phyloP scores from a whole-genome alignment of 2,113 vertebrate species.

The Leuciscus idus region DNA sequence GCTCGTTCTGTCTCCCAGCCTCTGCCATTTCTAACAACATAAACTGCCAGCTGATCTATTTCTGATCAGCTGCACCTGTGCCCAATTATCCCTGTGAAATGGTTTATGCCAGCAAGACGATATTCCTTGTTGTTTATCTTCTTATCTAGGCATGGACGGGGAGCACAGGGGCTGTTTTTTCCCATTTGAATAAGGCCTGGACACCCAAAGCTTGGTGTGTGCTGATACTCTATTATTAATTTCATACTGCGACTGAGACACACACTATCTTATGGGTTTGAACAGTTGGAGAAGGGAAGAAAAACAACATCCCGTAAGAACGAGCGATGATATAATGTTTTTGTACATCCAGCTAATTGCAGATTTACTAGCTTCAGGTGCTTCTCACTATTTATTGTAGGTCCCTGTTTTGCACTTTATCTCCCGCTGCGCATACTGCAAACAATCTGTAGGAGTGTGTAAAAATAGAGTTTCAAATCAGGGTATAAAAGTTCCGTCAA shows the following conservation, averaged over 20 bases:
- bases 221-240: conserved; percentile 34
- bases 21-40: conserved; percentile 62
- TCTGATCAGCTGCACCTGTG: conserved; percentile 72
- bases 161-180: conserved; percentile 18
- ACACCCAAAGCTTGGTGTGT: conserved; percentile 15
- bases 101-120: conserved; percentile 63
- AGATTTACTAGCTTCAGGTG: conserved; percentile 62
- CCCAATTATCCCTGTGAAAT: conserved; percentile 73
- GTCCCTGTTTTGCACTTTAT: conserved; percentile 45
- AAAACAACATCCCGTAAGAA: background rate
- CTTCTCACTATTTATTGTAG: conserved; percentile 52
- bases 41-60: conserved; percentile 66
- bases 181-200: conserved; percentile 38
- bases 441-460: background rate
- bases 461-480: background rate
- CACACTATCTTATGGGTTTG: background rate
- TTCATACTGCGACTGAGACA: conserved; percentile 7
- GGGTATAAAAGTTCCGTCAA: background rate
- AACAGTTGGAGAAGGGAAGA: conserved; percentile 33
- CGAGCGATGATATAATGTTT: conserved; percentile 19
- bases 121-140: conserved; percentile 44
- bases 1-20: conserved; percentile 32
- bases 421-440: background rate
- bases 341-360: conserved; percentile 63
- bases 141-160: conserved; percentile 53